Base-by-base conservation (phyloP, 2,113 vertebrate genomes). In the Stomatorhinus ivindoensis region DNA sequence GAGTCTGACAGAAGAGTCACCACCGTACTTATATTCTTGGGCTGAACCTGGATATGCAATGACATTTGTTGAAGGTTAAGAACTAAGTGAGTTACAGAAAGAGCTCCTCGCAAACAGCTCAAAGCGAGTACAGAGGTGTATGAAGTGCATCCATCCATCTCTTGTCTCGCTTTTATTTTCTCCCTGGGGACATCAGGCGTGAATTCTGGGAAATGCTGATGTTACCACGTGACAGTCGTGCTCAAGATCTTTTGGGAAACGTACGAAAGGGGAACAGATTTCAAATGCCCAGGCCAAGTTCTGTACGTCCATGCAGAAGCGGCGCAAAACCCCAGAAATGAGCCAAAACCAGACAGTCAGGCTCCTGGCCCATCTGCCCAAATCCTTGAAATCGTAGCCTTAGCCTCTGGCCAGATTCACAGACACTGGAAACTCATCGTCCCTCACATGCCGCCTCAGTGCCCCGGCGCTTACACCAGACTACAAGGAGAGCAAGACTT, bases 11-110 rank as follows among this genome's bases (percentile, higher is more conserved):
- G 46, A 21, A 47, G 17, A n/a, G 39, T 13, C 39, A 85, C 8
- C 21, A 39, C 10, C 10, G 0, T 15, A 3, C 8, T 86, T 51
- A 53, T 53, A n/a, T 44, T 53, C 48, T 51, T 86, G 85, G 31
- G 48, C n/a, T 27, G 87, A 47, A 42, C 61, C 61, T 31, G 61
- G 61, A 69, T 69, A 88, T 58, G 9, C 24, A 46, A 46, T 73
- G 87, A 46, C 87, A 50, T 88, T 88, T 39, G n/a, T 13, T 88
- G 87, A 76, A 73, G 87, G 87, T 46, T 88, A 46, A 88, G 46
- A 73, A 48, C 11, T 73, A 47, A 88, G 55, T 7, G 58, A 88
- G 58, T 24, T 10, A 46, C 13, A 46, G 58, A 88, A 48, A 31
- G 31, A 47, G 27, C 48, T 27, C 31, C 19, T 88, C 35, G 8